Evolutionary conservation across 2,113 vertebrate genomes (phyloP).

Genomic region (Passer domesticus): DNA sequence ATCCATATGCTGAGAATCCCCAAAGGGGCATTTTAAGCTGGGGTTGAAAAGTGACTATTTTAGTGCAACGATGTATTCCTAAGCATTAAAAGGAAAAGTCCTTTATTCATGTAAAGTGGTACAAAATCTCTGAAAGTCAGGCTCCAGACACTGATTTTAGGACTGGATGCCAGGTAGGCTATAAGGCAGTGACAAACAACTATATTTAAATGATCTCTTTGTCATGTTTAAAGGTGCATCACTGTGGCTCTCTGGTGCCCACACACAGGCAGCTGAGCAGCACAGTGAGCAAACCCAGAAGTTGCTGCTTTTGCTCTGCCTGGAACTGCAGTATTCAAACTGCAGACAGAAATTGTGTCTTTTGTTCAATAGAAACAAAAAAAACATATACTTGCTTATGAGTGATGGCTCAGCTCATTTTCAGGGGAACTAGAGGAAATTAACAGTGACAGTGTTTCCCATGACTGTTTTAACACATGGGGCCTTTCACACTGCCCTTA

Average conservation of each 20-base stretch:
- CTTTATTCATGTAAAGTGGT: neutral
- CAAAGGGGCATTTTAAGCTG: neutral
- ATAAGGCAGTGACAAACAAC: neutral
- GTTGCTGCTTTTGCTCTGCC: neutral
- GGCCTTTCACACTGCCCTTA: neutral
- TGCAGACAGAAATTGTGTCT: neutral
- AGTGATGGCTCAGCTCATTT: neutral
- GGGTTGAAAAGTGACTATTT: constrained; percentile 21
- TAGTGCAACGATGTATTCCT: neutral
- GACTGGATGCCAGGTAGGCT: neutral
- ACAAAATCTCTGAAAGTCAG: neutral
- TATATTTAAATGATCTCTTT: neutral
- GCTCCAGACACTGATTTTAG: neutral
- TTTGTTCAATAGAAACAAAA: neutral
- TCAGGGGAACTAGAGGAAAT: neutral
- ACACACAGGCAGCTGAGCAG: neutral
- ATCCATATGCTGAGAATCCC: neutral
- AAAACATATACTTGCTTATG: no score
- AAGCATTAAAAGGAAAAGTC: neutral
- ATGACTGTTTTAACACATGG: neutral
- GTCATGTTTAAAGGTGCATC: neutral
- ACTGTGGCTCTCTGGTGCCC: neutral
- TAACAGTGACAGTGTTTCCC: neutral
- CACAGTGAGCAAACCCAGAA: neutral
- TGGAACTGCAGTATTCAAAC: neutral